A percentile compares a stretch with the other conserved stretches of the same genome.
Conservation (phyloP, 1,140 invertebrate genomes). For the Plectus sambesii region DNA sequence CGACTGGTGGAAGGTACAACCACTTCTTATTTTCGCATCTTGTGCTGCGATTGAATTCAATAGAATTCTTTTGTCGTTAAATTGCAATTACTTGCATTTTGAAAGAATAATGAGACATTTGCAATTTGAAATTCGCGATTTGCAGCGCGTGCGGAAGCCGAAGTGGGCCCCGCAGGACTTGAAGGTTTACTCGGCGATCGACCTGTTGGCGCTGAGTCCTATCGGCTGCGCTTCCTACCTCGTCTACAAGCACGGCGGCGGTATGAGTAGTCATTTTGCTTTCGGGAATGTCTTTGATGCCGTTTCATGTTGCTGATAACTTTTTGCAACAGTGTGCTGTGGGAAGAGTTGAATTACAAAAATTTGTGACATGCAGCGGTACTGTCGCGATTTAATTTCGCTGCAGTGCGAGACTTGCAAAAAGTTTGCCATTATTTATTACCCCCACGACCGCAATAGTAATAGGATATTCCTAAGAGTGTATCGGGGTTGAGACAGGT, state of each 20-base stretch:
- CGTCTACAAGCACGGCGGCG: conserved; percentile 44
- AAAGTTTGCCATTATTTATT: too few relatives aligned
- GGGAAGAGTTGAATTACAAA: too few relatives aligned
- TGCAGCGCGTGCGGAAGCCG: conserved; percentile 18
- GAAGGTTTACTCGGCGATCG: conserved; percentile 20
- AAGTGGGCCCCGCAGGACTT: conserved; percentile 25
- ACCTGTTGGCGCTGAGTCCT: conserved; percentile 27
- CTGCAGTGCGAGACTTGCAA: too few relatives aligned
- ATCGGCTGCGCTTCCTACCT: conserved; percentile 43
- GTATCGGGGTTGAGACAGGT: too few relatives aligned
- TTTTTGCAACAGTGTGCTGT: too few relatives aligned
- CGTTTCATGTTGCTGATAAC: too few relatives aligned
- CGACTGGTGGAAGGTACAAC: conserved; percentile 29
- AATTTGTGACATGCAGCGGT: too few relatives aligned
- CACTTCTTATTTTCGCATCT: not conserved
- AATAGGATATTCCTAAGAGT: too few relatives aligned
- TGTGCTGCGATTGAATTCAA: conserved; percentile 1
- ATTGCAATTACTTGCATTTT: not conserved
- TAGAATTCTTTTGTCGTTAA: conserved; percentile 4
- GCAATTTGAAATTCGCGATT: conserved; percentile 6
- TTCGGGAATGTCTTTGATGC: too few relatives aligned
- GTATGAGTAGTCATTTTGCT: too few relatives aligned
- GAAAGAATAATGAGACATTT: conserved; percentile 12
- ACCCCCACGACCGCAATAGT: too few relatives aligned
- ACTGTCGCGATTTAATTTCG: too few relatives aligned